phyloP scores from a whole-genome alignment of 2,797 vertebrate genomes.

The Hippocampus kuda region DNA sequence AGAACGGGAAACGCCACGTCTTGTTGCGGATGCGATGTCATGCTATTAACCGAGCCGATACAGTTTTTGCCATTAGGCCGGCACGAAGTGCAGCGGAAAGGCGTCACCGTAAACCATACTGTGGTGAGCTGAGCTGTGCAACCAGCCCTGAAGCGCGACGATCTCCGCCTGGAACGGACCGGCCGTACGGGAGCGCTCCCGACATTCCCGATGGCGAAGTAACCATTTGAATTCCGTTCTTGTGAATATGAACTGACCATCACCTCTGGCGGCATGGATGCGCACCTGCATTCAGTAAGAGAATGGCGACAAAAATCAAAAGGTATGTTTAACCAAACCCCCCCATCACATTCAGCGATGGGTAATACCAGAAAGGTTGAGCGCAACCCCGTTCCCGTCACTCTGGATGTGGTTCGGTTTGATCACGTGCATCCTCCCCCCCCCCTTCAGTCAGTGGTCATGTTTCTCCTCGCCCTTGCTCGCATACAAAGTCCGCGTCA shows the following conservation, averaged over 20 bases:
- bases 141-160: no score
- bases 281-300: background rate
- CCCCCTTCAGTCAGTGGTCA: conserved; percentile 4
- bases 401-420: background rate
- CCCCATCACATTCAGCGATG: conserved; percentile 12
- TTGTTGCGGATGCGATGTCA: background rate
- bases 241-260: background rate
- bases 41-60: background rate
- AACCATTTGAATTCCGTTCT: conserved; percentile 3
- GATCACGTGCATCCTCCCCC: background rate
- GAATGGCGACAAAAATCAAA: background rate
- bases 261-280: background rate
- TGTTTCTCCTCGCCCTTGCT: conserved; percentile 4
- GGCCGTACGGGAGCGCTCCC: no score
- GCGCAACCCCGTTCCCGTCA: conserved; percentile 19
- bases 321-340: background rate
- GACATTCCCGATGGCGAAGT: no score
- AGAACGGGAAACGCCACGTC: no score
- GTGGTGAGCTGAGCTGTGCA: background rate
- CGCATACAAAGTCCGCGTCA: conserved; percentile 36
- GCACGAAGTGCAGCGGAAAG: background rate
- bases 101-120: background rate
- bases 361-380: conserved; percentile 20
- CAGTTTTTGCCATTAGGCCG: background rate
- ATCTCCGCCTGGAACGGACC: no score